Base-by-base conservation (phyloP, 2,797 vertebrate genomes). In the Rhinophrynus dorsalis region DNA sequence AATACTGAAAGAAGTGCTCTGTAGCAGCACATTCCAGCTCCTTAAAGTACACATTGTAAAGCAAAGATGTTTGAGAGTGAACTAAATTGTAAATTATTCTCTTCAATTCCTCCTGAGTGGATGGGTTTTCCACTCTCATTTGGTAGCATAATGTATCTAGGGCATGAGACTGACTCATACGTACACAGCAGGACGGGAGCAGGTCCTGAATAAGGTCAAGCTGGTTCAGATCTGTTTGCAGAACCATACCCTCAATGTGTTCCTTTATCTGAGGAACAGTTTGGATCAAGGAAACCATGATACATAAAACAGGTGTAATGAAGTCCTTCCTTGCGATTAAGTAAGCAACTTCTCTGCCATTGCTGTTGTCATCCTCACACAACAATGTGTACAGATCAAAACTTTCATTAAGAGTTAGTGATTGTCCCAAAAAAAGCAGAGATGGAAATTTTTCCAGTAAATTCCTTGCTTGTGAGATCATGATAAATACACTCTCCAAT, bases 21-120 rank as follows among this genome's bases (percentile, higher is more conserved):
- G 47, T 23, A 51, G 47, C 8, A 1, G 8, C 13, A 15, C 23
- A 27, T 51, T 27, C 47, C 12, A 51, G 13, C 13, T 51, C 47
- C n/a, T 51, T 51, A 3, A 27, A 51, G 10, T 51, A 51, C 1
- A 11, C 7, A 27, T 51, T 29, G 47, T 51, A 51, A 15, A 27
- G 47, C 12, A 12, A 15, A 5, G 47, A 15, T 51, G 47, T 51
- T 26, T 27, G 23, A 13, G 23, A 51, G 24, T 51, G 47, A 27
- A 51, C 47, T 51, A 51, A 51, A 51, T 51, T 51, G 24, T 51
- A 51, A 51, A 51, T 27, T 7, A 51, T 23, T 26, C 24, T 27
- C 47, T 51, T 51, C 12, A 51, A 27, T 5, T 13, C 13, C 24
- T 51, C 47, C 13, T 51, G 23, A 1, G 24, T 51, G 23, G 23